Evolutionary conservation across 1,140 invertebrate species (phyloP).

Genomic region (Orchestia grillus): DNA sequence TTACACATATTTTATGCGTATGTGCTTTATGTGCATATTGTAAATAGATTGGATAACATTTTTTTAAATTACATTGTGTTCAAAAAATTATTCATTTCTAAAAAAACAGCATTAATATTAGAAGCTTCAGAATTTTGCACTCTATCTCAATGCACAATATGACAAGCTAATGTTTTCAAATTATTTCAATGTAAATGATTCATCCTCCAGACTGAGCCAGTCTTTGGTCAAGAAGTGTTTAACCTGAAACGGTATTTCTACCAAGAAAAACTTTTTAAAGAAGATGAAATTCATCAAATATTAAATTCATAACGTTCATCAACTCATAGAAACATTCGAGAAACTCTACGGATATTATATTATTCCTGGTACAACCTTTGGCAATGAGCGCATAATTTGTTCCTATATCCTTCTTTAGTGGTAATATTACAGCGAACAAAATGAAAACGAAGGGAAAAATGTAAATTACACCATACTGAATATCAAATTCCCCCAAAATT

Average conservation of each 20-base stretch:
- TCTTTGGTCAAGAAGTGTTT: neutral
- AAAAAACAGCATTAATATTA: neutral
- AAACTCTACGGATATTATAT: no score
- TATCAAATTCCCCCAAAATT: neutral
- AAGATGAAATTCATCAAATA: no score
- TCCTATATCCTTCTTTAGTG: no score
- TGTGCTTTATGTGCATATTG: neutral
- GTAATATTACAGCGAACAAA: neutral
- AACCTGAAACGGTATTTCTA: neutral
- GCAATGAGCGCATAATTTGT: no score
- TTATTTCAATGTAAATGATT: neutral
- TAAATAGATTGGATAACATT: neutral
- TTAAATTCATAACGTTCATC: no score
- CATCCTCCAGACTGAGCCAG: neutral
- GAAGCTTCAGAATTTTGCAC: no score
- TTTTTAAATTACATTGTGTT: neutral
- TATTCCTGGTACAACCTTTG: no score
- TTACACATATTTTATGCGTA: neutral
- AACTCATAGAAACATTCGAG: no score
- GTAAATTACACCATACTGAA: neutral
- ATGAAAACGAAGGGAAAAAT: neutral
- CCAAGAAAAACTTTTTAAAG: no score
- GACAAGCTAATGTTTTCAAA: no score
- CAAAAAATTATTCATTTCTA: neutral
- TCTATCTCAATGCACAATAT: no score